Base-by-base conservation (phyloP, 2,797 vertebrate genomes). In the Hyperoplus lanceolatus region DNA sequence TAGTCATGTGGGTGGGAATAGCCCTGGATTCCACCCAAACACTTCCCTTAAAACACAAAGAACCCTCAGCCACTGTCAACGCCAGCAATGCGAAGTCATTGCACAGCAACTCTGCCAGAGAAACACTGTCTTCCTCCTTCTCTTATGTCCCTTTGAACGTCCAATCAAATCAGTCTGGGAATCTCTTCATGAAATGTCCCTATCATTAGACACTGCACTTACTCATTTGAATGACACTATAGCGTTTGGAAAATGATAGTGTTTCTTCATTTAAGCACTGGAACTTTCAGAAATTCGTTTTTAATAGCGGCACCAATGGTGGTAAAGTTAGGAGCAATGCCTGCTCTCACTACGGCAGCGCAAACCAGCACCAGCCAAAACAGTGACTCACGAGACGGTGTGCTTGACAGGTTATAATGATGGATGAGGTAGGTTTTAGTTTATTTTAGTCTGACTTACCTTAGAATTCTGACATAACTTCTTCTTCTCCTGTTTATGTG, bases 81-180 rank as follows among this genome's bases (percentile, higher is more conserved):
- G 18, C 7, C 0, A 36, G 45, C 15, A 21, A 0, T 5, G 46
- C 8, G 14, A 15, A 70, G 63, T 50, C 14, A 38, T 6, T 1
- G 41, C 63, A 56, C n/a, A 67, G 43, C n/a, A n/a, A 21, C 63
- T 63, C 13, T 14, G 41, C 70, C 56, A 29, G 14, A 0, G 16
- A 53, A 57, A 46, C 53, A 68, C 45, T 50, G 36, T 41, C 39
- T 15, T 39, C 43, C 4, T 36, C 48, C 36, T 50, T 48, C 6
- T 0, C 4, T 29, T 51, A 42, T 6, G 5, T 46, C 53, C 58
- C 18, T 18, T 8, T 0, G n/a, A 65, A 42, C 18, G 59, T 64
- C 54, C 65, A 50, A 72, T 79, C 58, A 75, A 62, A 79, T 21
- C 5, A 63, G 81, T 73, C 77, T 76, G 77, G 45, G 62, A 62